Base-by-base conservation (phyloP, 2,888 invertebrate species). In the Amphipoea lucens region DNA sequence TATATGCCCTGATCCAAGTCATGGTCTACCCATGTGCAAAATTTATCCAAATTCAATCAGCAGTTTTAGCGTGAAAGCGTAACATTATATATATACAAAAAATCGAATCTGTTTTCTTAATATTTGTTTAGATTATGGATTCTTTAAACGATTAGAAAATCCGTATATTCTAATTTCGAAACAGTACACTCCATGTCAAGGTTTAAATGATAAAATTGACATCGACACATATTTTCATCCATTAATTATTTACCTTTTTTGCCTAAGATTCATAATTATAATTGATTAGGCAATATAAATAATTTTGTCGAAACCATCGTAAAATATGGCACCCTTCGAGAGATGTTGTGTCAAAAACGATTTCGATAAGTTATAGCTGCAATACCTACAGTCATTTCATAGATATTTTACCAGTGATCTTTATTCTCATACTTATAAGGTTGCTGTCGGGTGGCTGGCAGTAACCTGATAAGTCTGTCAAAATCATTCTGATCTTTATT, bases 261-360 rank as follows among this genome's bases (percentile, higher is more conserved):
- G 20, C 62, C 12, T 40, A 57, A 67, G 23, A 29, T 29, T 29
- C 29, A 29, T 29, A 76, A 82, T 60, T 57, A 80, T 60, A 78
- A 83, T 82, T 69, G 54, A 79, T 66, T 62, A 17, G 14, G 23
- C 14, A 48, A 17, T 57, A 14, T 66, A 36, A 72, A 60, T 42
- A 40, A 20, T 36, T 62, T 66, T 72, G 57, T 42, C 6, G 57
- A 71, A 74, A 81, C 4, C 14, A 29, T 57, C 7, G 29, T 71
- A 67, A 79, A 72, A 51, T 72, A 54, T 70, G 57, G 12, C 29
- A 63, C 48, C 79, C 71, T 68, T 60, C 68, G 11, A 62, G 48
- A 67, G 36, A 60, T 84, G 85, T 29, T 84, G 85, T 29, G 7
- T 57, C n/a, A 84, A 72, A 68, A 14, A 14, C 4, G 6, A 23